A percentile compares a stretch with the other conserved stretches of the same genome.
phyloP scores from a whole-genome alignment of 2,888 invertebrate species.

The Lasiommata megera region DNA sequence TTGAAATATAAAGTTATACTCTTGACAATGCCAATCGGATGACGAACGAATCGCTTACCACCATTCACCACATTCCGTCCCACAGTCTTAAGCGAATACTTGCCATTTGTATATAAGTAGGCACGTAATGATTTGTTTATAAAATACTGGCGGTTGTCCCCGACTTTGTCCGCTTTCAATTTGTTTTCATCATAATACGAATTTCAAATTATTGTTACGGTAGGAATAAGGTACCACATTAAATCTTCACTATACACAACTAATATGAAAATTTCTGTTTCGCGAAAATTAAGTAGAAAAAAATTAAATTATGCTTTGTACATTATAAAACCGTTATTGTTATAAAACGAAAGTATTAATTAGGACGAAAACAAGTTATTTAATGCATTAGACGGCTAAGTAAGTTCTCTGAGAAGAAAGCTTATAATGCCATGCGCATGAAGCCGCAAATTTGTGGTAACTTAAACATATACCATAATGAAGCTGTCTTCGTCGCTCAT shows the following conservation, averaged over 20 bases:
- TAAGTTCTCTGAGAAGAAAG: conserved; percentile 34
- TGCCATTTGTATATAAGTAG: background rate
- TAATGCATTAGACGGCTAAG: background rate
- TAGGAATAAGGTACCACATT: too few relatives aligned
- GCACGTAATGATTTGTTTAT: background rate
- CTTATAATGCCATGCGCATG: conserved; percentile 25
- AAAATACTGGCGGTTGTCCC: too few relatives aligned
- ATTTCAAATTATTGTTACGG: too few relatives aligned
- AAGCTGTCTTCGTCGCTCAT: background rate
- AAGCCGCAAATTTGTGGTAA: conserved; percentile 42
- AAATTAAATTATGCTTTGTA: background rate
- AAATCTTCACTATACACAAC: too few relatives aligned
- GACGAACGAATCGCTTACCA: conserved; percentile 14
- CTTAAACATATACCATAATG: background rate
- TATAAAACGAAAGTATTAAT: background rate
- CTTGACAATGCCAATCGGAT: conserved; percentile 18
- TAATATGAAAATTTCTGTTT: too few relatives aligned
- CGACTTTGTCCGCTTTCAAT: too few relatives aligned
- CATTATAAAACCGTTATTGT: too few relatives aligned
- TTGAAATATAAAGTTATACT: conserved; percentile 13
- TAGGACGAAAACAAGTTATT: background rate
- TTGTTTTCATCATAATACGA: too few relatives aligned
- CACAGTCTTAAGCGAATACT: background rate
- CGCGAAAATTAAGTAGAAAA: too few relatives aligned
- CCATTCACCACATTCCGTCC: conserved; percentile 22